Base-by-base conservation (phyloP, 1,140 invertebrate genomes). In the Aphis craccivora region DNA sequence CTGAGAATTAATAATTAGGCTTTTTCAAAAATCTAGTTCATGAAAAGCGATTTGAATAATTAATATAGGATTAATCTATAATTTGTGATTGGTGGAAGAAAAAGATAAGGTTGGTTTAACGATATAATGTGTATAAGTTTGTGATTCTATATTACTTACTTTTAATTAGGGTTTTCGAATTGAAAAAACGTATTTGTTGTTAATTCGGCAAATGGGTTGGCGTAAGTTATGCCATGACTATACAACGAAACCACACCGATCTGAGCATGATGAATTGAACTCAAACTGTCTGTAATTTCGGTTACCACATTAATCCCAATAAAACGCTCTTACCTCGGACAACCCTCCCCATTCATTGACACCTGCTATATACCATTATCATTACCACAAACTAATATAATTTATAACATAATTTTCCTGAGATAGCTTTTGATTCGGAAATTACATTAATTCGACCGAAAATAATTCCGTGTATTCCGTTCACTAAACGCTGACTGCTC, bases 221-320 rank as follows among this genome's bases (percentile, higher is more conserved):
- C 30, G 60, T 11, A n/a, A 76, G 37, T 84, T 40, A 37, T 40
- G 81, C 37, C 81, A 43, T 43, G 35, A 40, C 83, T 40, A 43
- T 40, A 1, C 83, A 40, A 11, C 83, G 37, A 43, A 25, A 37
- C 81, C 37, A 7, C 83, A 40, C 37, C 83, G 83, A 43, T 40
- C 83, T 35, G 37, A 83, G 37, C 37, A 84, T 84, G 83, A 84
- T 40, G 83, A 84, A 84, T 84, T 84, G 83, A 84, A 84, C 37
- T 84, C 83, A 40, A 37, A 37, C 81, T 37, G 37, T 83, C 60
- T 76, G 60, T 83, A 40, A 83, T 83, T 83, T 40, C 81, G 37
- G 35, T 83, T 83, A 83, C 60, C 60, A 76, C 81, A 40, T 18
- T 35, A 35, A 83, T 83, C n/a, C 81, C 81, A 40, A 25, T 35